Percentiles rank a stretch among this genome's conserved stretches.
phyloP scores from a whole-genome alignment of 1,140 invertebrate species.

The Euura saliciscinereae region DNA sequence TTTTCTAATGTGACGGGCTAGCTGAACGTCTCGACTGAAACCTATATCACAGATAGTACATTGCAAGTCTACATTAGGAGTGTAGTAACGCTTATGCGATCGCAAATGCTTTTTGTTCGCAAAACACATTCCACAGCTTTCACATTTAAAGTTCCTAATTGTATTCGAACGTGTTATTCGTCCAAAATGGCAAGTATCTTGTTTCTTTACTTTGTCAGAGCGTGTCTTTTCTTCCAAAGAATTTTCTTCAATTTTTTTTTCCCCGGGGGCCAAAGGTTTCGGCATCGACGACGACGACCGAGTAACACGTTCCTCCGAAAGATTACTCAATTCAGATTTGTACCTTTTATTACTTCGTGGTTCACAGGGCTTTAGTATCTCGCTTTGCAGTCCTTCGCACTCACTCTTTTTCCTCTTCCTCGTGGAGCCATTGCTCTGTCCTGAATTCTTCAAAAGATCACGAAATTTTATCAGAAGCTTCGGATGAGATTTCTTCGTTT shows the following conservation, averaged over 20 bases:
- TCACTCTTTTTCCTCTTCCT: not conserved
- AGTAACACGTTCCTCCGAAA: not conserved
- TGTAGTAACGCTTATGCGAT: not conserved
- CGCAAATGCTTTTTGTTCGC: not conserved
- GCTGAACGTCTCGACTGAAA: not conserved
- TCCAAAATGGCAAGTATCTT: not conserved
- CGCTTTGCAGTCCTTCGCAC: not conserved
- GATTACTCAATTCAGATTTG: not conserved
- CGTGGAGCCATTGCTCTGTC: not conserved
- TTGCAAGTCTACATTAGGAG: not conserved
- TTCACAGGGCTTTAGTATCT: not conserved
- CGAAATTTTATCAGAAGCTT: not conserved
- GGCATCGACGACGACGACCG: not conserved
- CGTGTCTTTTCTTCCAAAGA: not conserved
- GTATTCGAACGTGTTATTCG: not conserved
- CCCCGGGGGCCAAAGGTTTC: not conserved
- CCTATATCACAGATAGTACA: not conserved
- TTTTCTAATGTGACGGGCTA: not conserved
- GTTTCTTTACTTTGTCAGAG: not conserved
- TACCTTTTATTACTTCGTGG: not conserved
- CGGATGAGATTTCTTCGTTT: not conserved
- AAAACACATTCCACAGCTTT: not conserved
- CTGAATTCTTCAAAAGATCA: not conserved
- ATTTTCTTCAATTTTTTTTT: not conserved
- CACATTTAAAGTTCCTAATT: not conserved